Conservation (phyloP, 2,113 vertebrate genomes). For the Varanus komodoensis region DNA sequence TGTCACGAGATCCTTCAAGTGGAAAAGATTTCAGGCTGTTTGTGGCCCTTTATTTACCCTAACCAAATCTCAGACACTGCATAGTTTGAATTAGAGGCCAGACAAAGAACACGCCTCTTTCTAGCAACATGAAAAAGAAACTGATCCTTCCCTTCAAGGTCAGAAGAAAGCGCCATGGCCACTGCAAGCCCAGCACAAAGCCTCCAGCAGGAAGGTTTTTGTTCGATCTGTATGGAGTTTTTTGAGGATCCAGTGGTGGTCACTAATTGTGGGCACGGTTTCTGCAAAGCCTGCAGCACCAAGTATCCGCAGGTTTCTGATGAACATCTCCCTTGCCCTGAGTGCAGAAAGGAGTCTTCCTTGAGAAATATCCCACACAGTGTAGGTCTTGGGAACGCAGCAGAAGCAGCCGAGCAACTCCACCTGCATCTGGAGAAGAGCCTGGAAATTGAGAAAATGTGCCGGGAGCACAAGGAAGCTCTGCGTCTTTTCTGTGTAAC, state of each 20-base stretch:
- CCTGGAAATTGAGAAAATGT: background rate
- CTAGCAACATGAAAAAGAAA: background rate
- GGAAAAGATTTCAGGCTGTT: background rate
- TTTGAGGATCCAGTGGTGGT: constrained; percentile 10
- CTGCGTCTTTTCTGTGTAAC: background rate
- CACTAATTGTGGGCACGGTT: background rate
- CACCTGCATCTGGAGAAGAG: background rate
- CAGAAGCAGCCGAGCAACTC: background rate
- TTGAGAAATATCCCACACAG: background rate
- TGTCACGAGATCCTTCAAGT: background rate
- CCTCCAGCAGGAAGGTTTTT: background rate
- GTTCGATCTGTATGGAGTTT: background rate
- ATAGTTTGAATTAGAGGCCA: background rate
- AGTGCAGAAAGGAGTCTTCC: background rate
- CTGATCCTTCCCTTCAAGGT: background rate
- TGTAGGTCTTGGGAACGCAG: background rate
- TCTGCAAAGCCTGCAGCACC: background rate
- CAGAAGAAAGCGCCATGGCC: background rate
- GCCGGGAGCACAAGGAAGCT: background rate
- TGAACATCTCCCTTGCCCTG: background rate
- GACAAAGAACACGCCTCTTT: background rate
- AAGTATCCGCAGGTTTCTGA: no score
- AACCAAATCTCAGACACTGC: no score
- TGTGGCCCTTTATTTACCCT: background rate
- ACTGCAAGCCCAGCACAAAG: background rate